These are phyloP conservation scores for Drosophila parthenogenetica DNA, from an alignment of 2,888 invertebrate species.

Conservation along the genomic window DNA sequence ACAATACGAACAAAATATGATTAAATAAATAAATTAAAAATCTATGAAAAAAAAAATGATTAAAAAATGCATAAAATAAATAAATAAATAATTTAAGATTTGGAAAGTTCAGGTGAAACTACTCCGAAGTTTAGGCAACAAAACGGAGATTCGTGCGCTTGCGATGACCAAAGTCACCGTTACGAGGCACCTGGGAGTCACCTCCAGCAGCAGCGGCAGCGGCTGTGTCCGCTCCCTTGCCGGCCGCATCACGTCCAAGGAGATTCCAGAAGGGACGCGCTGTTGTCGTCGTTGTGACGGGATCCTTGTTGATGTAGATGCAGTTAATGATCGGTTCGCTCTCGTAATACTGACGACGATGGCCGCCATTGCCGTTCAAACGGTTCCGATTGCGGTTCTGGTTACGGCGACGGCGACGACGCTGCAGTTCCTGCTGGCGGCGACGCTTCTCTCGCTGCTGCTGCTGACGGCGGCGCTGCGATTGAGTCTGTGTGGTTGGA, in stretches of 20 bases:
- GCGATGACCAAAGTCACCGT: slow-evolving; percentile 69
- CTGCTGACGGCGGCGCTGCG: slow-evolving; percentile 54
- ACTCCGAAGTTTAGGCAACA: slow-evolving; percentile 43
- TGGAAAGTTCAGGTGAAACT: background rate
- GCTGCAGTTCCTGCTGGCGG: slow-evolving; percentile 46
- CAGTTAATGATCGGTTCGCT: slow-evolving; percentile 74
- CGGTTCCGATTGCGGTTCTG: slow-evolving; percentile 60
- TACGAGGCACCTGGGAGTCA: slow-evolving; percentile 51
- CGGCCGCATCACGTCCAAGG: slow-evolving; percentile 64
- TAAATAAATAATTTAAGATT: slow-evolving; percentile 14
- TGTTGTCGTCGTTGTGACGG: slow-evolving; percentile 72
- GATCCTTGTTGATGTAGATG: slow-evolving; percentile 78
- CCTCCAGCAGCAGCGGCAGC: slow-evolving; percentile 5
- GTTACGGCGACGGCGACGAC: slow-evolving; percentile 62
- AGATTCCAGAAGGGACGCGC: slow-evolving; percentile 82
- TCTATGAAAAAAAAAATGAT: background rate
- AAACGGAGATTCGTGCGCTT: slow-evolving; percentile 75
- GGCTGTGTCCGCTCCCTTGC: background rate
- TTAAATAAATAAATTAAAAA: slow-evolving; percentile 28
- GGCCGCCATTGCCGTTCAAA: slow-evolving; percentile 14
- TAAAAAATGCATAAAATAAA: slow-evolving; percentile 9
- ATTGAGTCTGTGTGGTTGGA: slow-evolving; percentile 37
- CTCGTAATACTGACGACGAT: slow-evolving; percentile 51
- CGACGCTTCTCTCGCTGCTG: slow-evolving; percentile 53
- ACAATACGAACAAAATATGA: slow-evolving; percentile 9